Evolutionary conservation across 2,797 vertebrate species (phyloP).

Genomic region (Gymnopithys bicolor): DNA sequence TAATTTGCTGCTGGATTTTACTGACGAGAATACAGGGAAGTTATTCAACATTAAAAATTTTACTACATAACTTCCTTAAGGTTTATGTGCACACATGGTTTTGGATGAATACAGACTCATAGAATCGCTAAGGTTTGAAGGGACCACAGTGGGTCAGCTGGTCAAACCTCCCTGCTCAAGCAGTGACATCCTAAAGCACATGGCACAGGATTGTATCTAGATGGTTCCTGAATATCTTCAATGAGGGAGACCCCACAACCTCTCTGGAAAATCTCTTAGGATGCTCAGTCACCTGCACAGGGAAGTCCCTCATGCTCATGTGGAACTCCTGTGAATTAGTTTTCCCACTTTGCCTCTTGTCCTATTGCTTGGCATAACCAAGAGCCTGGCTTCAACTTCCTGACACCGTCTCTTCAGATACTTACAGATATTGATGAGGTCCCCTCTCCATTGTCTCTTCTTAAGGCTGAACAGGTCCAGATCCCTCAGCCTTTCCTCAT

Average conservation of each 20-base stretch:
- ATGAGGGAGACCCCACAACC: not conserved
- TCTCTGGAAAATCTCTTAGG: not conserved
- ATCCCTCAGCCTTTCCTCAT: not conserved
- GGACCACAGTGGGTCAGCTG: not conserved
- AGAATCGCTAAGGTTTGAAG: not conserved
- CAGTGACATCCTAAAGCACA: not conserved
- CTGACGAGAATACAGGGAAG: not conserved
- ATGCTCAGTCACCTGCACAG: not conserved
- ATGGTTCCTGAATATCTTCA: not conserved
- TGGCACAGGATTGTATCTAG: not conserved
- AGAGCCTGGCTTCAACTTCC: too few relatives aligned
- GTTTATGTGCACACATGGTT: not conserved
- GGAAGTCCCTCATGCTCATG: not conserved
- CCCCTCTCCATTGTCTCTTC: not conserved
- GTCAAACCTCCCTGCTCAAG: not conserved
- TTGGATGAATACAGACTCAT: not conserved
- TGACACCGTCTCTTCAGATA: not conserved
- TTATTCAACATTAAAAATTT: not conserved
- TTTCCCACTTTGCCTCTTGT: not conserved
- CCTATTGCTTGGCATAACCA: rapidly evolving
- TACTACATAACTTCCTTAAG: not conserved
- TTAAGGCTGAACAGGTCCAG: not conserved
- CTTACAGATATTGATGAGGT: not conserved
- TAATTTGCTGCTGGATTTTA: not conserved
- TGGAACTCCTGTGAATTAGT: not conserved